Base-by-base conservation (phyloP, 2,797 vertebrate genomes). In the Protosalanx chinensis region DNA sequence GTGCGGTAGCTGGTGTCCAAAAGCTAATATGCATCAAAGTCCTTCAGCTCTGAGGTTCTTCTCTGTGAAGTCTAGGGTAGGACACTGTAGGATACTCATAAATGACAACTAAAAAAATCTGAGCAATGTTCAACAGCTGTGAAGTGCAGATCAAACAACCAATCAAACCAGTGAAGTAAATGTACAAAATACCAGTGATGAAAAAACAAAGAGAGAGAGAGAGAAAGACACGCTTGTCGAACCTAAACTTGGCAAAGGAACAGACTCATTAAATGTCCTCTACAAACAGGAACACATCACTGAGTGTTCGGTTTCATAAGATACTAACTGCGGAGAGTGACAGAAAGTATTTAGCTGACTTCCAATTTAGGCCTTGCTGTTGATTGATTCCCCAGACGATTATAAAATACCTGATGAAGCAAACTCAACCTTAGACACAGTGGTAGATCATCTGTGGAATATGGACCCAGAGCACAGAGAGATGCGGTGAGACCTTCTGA, bases 401-500 rank as follows among this genome's bases (percentile, higher is more conserved):
- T 46, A 8, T 68, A 30, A 56, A 18, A 68, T 20, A 18, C 18
- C 56, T 35, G 67, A 23, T 30, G 30, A 37, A 33, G 67, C 10
- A 57, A 57, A 35, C 30, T 16, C 30, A 29, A 65, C 33, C 53
- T 75, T 57, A 30, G 56, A 68, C 74, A 65, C 72, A 18, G 29
- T 5, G 29, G 23, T 5, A 67, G 2, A 10, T 27, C 60, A 60
- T 33, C 20, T 13, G 4, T 16, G 56, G 35, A 66, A 51, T 53
- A 70, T 0, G 51, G 63, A 70, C 15, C 15, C 8, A 10, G 56
- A 62, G 63, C 20, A 41, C 5, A 70, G 68, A 73, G 41, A 72
- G 23, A 74, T 61, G 29, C 18, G 20, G 30, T 81, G 76, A 77
- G 79, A 82, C 81, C 82, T 84, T 87, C 84, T 79, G 69, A 46